phyloP scores from a whole-genome alignment of 2,113 vertebrate genomes.

The Crotalus tigris region DNA sequence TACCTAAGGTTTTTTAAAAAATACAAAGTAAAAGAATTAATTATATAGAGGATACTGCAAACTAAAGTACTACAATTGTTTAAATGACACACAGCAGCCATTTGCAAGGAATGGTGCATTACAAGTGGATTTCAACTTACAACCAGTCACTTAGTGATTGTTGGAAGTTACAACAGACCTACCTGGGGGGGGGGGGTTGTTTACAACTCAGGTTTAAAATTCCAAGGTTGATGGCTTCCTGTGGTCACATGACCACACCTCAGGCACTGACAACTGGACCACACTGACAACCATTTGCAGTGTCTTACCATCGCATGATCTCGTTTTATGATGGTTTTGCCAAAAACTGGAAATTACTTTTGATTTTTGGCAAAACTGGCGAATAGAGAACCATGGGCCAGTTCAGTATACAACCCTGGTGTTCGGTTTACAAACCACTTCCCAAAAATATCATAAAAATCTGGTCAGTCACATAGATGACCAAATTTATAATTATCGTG shows the following conservation, averaged over 20 bases:
- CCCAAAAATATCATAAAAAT: background rate
- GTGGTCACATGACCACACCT: slow-evolving; percentile 23
- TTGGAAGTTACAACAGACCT: background rate
- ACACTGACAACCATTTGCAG: background rate
- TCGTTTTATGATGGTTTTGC: background rate
- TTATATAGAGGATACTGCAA: background rate
- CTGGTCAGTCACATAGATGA: background rate
- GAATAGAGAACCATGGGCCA: background rate
- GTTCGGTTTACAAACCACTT: background rate
- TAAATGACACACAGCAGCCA: slow-evolving; percentile 25
- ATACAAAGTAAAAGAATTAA: background rate
- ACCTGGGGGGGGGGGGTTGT: background rate
- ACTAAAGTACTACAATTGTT: background rate
- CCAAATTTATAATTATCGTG: background rate
- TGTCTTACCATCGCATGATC: background rate
- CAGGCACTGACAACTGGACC: background rate
- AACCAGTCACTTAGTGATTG: background rate
- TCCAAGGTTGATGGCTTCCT: background rate
- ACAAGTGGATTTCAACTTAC: background rate
- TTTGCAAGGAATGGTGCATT: slow-evolving; percentile 20
- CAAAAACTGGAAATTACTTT: background rate
- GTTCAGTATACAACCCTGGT: background rate
- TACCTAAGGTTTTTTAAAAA: background rate
- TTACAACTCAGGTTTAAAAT: background rate
- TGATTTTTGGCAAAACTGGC: background rate